Conservation (phyloP, 2,797 vertebrate species). For the Phrynocephalus guinanensis region DNA sequence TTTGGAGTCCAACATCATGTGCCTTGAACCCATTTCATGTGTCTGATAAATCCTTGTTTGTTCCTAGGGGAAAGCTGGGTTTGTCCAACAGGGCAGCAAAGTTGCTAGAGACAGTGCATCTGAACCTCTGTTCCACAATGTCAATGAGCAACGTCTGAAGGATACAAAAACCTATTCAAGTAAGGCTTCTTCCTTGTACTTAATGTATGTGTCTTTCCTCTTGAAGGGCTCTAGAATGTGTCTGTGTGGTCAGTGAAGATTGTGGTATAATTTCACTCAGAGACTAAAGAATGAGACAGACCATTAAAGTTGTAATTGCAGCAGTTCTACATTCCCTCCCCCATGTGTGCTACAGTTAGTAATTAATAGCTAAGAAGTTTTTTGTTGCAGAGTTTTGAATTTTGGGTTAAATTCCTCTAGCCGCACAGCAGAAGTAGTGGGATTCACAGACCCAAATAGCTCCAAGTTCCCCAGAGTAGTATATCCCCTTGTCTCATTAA, state of each 20-base stretch:
- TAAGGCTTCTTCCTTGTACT: conserved; percentile 65
- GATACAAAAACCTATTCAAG: conserved; percentile 80
- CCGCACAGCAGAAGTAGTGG: no score
- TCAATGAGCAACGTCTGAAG: conserved; percentile 79
- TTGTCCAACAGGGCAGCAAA: conserved; percentile 74
- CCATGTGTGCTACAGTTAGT: no score
- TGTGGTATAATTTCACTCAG: neutral
- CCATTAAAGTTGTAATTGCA: no score
- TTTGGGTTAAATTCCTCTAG: no score
- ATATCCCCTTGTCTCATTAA: no score
- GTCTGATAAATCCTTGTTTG: neutral
- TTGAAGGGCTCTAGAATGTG: neutral
- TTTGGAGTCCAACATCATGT: no score
- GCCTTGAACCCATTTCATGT: neutral
- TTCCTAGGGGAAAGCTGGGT: conserved; percentile 81
- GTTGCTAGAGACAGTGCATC: conserved; percentile 77
- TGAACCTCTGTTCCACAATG: conserved; percentile 80
- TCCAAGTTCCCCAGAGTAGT: no score
- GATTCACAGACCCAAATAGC: no score
- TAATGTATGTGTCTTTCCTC: neutral
- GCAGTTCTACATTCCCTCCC: no score
- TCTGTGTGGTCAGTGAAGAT: no score
- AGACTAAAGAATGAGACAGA: neutral
- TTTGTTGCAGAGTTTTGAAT: no score
- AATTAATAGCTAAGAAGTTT: no score